Conservation (phyloP, 2,797 vertebrate species). For the Oophaga sylvatica region DNA sequence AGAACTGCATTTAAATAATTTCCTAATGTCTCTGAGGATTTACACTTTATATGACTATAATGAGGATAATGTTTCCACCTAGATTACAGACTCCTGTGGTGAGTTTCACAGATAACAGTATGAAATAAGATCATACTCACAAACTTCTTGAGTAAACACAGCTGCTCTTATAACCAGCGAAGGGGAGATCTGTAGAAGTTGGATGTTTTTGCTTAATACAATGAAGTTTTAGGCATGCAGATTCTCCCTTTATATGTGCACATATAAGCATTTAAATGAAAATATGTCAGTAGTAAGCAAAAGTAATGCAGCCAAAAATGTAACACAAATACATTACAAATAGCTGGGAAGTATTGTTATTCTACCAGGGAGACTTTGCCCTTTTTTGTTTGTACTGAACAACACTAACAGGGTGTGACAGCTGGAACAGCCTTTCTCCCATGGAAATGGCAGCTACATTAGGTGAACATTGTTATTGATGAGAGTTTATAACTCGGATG, state of each 20-base stretch:
- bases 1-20: background rate
- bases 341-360: background rate
- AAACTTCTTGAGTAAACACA: conserved; percentile 8
- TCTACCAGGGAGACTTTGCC: background rate
- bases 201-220: background rate
- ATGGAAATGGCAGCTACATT: conserved; percentile 6
- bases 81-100: background rate
- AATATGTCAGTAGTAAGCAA: background rate
- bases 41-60: background rate
- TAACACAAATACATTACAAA: background rate
- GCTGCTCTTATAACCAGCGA: background rate
- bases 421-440: background rate
- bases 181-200: background rate
- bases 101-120: conserved; percentile 3
- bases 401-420: conserved; percentile 12
- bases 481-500: background rate
- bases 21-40: background rate
- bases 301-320: background rate
- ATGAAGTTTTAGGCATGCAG: background rate
- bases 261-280: conserved; percentile 29
- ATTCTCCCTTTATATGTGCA: background rate
- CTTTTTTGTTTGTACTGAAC: conserved; percentile 3
- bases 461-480: conserved; percentile 33
- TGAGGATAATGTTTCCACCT: background rate
- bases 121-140: conserved; percentile 4